Evolutionary conservation across 2,888 invertebrate species (phyloP), one percentile per base, ranked within the genome.

Genomic region (Lypha dubia): DNA sequence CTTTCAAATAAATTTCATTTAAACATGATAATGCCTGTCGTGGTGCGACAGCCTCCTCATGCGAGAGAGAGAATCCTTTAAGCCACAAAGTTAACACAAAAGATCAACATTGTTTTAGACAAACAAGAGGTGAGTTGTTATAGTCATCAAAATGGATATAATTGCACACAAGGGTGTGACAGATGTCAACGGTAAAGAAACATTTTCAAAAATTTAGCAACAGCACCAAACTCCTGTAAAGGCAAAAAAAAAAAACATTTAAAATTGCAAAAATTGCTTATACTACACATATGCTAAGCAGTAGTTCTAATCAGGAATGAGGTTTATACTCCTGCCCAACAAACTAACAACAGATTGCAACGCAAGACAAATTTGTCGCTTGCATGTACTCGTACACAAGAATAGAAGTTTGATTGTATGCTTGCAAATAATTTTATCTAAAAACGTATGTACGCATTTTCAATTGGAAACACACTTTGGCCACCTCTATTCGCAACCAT

Each of bases 101-200:
- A 81, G 81, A 84, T 84, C 77, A 82, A 85, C 85, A 71, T 80
- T 80, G 85, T 70, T 73, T 79, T 67, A 73, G 68, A 81, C 60
- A 68, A 46, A 58, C 75, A 63, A 83, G 73, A 79, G 86, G 84
- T 84, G 83, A 81, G 77, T 74, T 82, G 79, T 84, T 77, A 86
- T 81, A 85, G 87, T 85, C 86, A 86, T 87, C 86, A 86, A 86
- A 87, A 82, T 86, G 86, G 63, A 85, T 86, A 86, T 88, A 88
- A 88, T 87, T 87, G 87, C 87, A 88, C 87, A 86, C 87, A 85
- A 84, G 87, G 87, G 87, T 87, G 87, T 88, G 87, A 87, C 87
- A 88, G 87, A 88, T 88, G 87, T 88, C 87, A 87, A 87, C 86
- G 86, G 85, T 85, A 86, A 87, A 86, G 87, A 87, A 88, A 86